phyloP scores from a whole-genome alignment of 1,140 invertebrate species.

The Drosophila micromelanica region DNA sequence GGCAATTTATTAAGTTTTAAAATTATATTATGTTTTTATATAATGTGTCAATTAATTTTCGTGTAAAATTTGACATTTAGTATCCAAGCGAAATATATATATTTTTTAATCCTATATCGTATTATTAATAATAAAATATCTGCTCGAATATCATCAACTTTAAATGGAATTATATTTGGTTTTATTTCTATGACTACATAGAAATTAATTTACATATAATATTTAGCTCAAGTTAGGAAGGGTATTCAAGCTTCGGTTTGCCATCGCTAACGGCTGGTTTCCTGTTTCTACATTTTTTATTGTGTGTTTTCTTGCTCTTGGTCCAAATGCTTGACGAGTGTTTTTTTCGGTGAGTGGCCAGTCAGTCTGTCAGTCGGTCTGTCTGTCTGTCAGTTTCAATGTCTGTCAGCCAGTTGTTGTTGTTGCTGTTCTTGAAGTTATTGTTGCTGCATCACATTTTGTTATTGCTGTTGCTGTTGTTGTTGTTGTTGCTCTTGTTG shows the following conservation, averaged over 20 bases:
- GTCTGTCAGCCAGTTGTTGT: conserved; percentile 8
- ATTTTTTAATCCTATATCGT: too few species aligned
- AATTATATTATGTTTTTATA: too few species aligned
- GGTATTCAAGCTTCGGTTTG: conserved; percentile 1
- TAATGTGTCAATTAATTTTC: too few species aligned
- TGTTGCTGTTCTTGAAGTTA: not conserved
- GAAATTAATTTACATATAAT: too few species aligned
- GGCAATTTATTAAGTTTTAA: too few species aligned
- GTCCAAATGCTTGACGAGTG: conserved; percentile 35
- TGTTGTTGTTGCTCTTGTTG: conserved; percentile 2
- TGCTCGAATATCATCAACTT: too few species aligned
- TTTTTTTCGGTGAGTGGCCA: conserved; percentile 18
- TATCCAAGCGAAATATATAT: too few species aligned
- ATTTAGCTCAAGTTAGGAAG: not conserved
- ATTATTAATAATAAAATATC: too few species aligned
- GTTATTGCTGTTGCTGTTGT: not conserved
- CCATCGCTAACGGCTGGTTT: not conserved
- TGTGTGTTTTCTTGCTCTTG: conserved; percentile 7
- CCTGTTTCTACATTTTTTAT: conserved; percentile 10
- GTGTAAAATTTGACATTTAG: too few species aligned
- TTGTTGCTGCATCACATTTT: not conserved
- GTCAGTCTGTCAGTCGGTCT: conserved; percentile 1
- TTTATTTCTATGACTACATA: too few species aligned
- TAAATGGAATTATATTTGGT: too few species aligned
- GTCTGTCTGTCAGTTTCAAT: not conserved